Evolutionary conservation across 2,113 vertebrate species (phyloP).

Genomic region (rabbit (Oryctolagus cuniculus)): DNA sequence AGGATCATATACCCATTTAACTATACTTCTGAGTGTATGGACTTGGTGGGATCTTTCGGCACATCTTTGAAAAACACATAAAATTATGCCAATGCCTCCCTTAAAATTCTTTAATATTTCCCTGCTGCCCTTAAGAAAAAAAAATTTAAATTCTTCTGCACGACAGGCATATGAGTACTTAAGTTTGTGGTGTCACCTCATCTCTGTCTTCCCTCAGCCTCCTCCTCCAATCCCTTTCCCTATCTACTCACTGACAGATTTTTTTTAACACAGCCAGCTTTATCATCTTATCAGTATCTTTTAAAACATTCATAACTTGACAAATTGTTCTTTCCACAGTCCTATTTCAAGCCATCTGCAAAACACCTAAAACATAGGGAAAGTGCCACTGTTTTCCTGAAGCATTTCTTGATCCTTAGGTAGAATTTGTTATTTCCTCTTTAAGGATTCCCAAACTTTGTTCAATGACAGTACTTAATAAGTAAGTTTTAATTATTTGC

Average conservation of each 20-base stretch:
- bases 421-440: neutral
- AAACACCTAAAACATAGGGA: neutral
- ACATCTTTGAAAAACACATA: neutral
- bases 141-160: neutral
- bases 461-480: neutral
- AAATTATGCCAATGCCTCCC: neutral
- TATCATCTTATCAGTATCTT: neutral
- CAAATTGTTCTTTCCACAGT: neutral
- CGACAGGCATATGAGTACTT: neutral
- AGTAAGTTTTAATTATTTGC: slow-evolving; percentile 2
- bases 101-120: neutral
- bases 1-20: neutral
- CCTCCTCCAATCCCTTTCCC: neutral
- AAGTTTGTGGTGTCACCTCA: neutral
- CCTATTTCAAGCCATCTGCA: neutral
- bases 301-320: slow-evolving; percentile 32
- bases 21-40: neutral
- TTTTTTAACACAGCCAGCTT: neutral
- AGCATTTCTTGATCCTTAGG: neutral
- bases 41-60: neutral
- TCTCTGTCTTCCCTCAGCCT: neutral
- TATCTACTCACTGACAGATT: neutral
- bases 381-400: neutral
- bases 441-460: neutral
- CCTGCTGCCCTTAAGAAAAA: neutral